Conservation (phyloP, 2,113 vertebrate species). For the Rousettus leschenaultii region DNA sequence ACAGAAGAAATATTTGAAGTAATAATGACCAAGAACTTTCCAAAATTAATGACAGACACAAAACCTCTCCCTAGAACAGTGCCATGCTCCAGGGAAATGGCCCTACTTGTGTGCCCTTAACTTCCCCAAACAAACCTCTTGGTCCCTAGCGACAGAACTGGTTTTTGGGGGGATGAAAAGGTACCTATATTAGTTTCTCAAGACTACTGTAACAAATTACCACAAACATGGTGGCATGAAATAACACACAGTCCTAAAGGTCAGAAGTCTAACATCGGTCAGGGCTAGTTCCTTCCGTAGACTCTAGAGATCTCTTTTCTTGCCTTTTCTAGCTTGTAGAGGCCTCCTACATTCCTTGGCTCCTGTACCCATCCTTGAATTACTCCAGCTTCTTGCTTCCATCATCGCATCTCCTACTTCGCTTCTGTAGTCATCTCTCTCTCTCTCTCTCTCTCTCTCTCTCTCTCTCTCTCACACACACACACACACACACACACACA, state of each 20-base stretch:
- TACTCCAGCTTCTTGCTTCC: neutral
- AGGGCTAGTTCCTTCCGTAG: neutral
- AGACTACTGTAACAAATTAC: neutral
- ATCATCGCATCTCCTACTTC: neutral
- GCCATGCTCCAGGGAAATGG: neutral
- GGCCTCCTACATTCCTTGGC: neutral
- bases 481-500: too few species aligned
- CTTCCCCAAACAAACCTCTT: neutral
- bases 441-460: neutral
- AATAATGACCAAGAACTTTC: neutral
- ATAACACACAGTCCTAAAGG: neutral
- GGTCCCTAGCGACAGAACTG: neutral
- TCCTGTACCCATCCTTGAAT: neutral
- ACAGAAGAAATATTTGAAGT: neutral
- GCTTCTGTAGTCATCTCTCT: neutral
- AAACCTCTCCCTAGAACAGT: neutral
- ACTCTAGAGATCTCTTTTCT: neutral
- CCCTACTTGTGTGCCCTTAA: neutral
- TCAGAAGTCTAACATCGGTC: neutral
- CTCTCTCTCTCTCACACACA: too few species aligned
- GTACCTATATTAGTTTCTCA: neutral
- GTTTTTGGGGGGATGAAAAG: neutral
- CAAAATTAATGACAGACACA: neutral
- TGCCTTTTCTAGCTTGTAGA: neutral
- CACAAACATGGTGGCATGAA: neutral